Evolutionary conservation across 2,113 vertebrate genomes (phyloP), one percentile per base, ranked within the genome.

Genomic region (Marmota monax): DNA sequence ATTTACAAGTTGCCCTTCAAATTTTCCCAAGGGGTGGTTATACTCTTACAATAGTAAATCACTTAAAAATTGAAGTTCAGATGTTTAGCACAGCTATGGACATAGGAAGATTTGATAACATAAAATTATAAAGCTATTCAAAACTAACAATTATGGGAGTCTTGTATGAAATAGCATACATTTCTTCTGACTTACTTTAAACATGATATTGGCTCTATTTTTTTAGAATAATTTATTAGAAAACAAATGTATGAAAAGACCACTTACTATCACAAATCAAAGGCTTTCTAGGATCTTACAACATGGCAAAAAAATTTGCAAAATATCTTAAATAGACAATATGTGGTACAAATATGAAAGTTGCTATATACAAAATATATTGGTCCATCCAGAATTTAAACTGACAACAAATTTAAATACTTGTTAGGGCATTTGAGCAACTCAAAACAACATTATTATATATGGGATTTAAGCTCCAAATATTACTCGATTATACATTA

Each of bases 1-100:
- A 85, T 92, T 98, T 97, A 92, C 58, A 98, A 97, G 94, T 90
- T 84, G 94, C 58, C 72, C 2, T 90, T 96, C 53, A 63, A 96
- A 97, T 94, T 91, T 88, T 61, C 70, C 80, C 63, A 86, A 92
- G 74, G 74, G 72, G 69, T 58, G 20, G 53, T 56, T 86, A 45
- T 45, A 74, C 32, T 87, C 95, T 83, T 53, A 4, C 72, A 78
- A 61, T 4, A 20, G 25, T 23, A 92, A 95, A 80, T 45, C 18
- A 86, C 12, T 88, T 95, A 56, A 77, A 78, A 88, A 79, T 20
- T 51, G 88, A 78, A 84, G 22, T 51, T 94, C n/a, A 17, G 53
- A 18, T 58, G 12, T 74, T 73, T 80, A 63, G 67, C 45, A 65
- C 12, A 61, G 45, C 39, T 87, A 37, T 4, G 8, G 11, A 65